Evolutionary conservation across 2,888 invertebrate genomes (phyloP).

Genomic region (Platynereis dumerilii): DNA sequence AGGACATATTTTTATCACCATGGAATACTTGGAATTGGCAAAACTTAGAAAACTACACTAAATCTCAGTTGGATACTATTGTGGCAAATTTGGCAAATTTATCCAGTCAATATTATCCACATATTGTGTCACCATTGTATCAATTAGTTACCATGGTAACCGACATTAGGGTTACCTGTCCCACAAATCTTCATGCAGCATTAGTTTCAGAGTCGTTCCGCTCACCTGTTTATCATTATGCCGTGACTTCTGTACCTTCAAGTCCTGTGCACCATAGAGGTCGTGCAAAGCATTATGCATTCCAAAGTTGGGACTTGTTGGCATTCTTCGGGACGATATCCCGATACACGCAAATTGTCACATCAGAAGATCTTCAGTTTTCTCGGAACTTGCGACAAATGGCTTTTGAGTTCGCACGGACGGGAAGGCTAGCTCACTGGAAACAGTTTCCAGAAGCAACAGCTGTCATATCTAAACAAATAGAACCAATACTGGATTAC

Average conservation of each 20-base stretch:
- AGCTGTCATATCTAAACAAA: slow-evolving; percentile 5
- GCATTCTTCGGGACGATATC: slow-evolving; percentile 29
- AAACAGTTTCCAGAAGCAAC: slow-evolving; percentile 19
- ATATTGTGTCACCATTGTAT: slow-evolving; percentile 36
- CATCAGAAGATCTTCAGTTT: slow-evolving; percentile 1
- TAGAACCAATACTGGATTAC: neutral
- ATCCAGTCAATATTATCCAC: slow-evolving; percentile 39
- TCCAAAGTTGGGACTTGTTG: slow-evolving; percentile 27
- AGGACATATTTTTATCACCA: slow-evolving; percentile 31
- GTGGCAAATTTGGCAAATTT: slow-evolving; percentile 35
- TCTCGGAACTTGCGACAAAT: slow-evolving; percentile 10
- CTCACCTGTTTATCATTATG: slow-evolving; percentile 31
- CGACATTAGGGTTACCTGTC: slow-evolving; percentile 51
- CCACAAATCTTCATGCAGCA: slow-evolving; percentile 37
- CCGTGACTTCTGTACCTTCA: slow-evolving; percentile 9
- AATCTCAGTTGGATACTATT: slow-evolving; percentile 46
- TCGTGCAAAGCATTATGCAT: slow-evolving; percentile 27
- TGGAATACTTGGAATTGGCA: slow-evolving; percentile 45
- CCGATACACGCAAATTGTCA: slow-evolving; percentile 7
- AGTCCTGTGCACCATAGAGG: neutral
- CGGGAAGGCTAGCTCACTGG: slow-evolving; percentile 12
- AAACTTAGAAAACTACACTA: slow-evolving; percentile 45
- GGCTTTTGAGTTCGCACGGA: slow-evolving; percentile 6
- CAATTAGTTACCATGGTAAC: slow-evolving; percentile 52
- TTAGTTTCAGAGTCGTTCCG: slow-evolving; percentile 8